phyloP scores from a whole-genome alignment of 2,113 vertebrate species.

The human region GRCh38 chr15:27429001-27429500 shows the following conservation, averaged over 20 bases:
- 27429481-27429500: neutral
- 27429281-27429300: neutral
- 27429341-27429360: neutral
- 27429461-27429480: neutral
- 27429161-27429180: neutral
- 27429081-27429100: neutral
- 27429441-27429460: neutral
- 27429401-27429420: neutral
- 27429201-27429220: neutral
- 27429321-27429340: neutral
- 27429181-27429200: neutral
- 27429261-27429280: neutral
- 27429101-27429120: neutral
- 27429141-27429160: neutral
- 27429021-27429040: neutral
- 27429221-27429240: neutral
- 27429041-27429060: neutral
- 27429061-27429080: neutral
- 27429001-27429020: neutral
- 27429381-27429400: neutral
- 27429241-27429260: neutral
- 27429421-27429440: neutral
- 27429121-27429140: neutral
- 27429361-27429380: neutral
- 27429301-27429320: neutral